Percentiles rank a stretch among this genome's conserved stretches.
phyloP scores from a whole-genome alignment of 1,140 invertebrate species.

The Leptinotarsa lineolata region DNA sequence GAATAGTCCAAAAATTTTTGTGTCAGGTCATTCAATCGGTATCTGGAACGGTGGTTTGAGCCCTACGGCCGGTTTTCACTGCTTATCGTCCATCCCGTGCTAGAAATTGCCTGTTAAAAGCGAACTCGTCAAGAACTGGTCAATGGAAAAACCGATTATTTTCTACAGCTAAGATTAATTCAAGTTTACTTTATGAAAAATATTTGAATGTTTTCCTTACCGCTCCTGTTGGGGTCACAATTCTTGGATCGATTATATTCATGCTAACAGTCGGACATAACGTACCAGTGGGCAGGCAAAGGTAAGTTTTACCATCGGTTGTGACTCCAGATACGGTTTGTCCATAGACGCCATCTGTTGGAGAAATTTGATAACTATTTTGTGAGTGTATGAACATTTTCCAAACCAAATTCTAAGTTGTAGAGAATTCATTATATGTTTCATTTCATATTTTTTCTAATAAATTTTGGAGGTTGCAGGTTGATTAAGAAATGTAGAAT shows the following conservation, averaged over 20 bases:
- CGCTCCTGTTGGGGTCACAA: constrained; percentile 45
- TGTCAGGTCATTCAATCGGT: too few relatives aligned
- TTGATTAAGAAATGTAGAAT: too few relatives aligned
- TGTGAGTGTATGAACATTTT: too few relatives aligned
- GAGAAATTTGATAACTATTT: background rate
- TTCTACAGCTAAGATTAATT: background rate
- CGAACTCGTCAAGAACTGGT: too few relatives aligned
- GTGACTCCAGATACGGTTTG: constrained; percentile 26
- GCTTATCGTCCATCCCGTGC: too few relatives aligned
- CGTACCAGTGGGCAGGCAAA: constrained; percentile 41
- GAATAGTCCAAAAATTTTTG: too few relatives aligned
- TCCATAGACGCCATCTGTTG: background rate
- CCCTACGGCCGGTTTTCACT: too few relatives aligned
- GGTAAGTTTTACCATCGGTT: constrained; percentile 36
- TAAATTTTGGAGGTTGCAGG: too few relatives aligned
- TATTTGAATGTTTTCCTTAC: background rate
- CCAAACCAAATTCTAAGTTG: too few relatives aligned
- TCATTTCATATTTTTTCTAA: too few relatives aligned
- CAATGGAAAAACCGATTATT: background rate
- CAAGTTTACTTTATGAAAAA: background rate
- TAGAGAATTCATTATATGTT: too few relatives aligned
- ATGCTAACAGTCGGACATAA: constrained; percentile 31
- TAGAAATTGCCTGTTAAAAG: background rate
- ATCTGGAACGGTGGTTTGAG: background rate
- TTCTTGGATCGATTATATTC: constrained; percentile 45